Base-by-base conservation (phyloP, 2,888 invertebrate genomes). In the Hololepta plana region DNA sequence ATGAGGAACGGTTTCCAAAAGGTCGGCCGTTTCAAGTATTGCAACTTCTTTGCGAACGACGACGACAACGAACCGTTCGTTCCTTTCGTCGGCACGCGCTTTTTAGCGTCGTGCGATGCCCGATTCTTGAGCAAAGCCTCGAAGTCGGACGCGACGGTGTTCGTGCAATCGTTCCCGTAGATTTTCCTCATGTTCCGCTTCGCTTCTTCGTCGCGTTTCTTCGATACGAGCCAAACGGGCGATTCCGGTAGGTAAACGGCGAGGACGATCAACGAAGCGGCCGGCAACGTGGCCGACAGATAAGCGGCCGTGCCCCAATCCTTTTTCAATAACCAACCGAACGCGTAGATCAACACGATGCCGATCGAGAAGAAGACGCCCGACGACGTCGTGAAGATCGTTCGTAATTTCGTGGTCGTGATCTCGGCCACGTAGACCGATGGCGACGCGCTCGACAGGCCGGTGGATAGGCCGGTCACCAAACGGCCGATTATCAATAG, bases 351-450 rank as follows among this genome's bases (percentile, higher is more conserved):
- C 2, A 59, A 32, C 4, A 65, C 41, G n/a, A 65, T 55, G 4
- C 65, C 65, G 3, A 54, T 26, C 2, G 64, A 56, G 21, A 65
- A 59, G 12, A 55, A 49, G 2, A 62, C 48, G 8, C 62, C 61
- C 3, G 60, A 58, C 60, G 66, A 65, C 0, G 65, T 63, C 6
- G 61, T 58, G 24, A 67, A 53, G 20, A 60, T 57, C 5, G 60
- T 53, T 31, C 65, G 42, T 32, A 61, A 43, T 24, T 51, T 47
- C 0, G 58, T 42, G 2, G 51, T 50, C 0, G 62, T 49, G 4
- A 62, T 46, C 42, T 67, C 67, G 1, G 62, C 61, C 35, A 60
- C 54, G 36, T 67, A 67, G 11, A 65, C 58, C 0, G 63, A 57
- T 1, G 64, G 57, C 1, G 66, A 62, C 6, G 59, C 56, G 21